Evolutionary conservation across 2,888 invertebrate genomes (phyloP), one percentile per base, ranked within the genome.

Genomic region (Yponomeuta evonymella): DNA sequence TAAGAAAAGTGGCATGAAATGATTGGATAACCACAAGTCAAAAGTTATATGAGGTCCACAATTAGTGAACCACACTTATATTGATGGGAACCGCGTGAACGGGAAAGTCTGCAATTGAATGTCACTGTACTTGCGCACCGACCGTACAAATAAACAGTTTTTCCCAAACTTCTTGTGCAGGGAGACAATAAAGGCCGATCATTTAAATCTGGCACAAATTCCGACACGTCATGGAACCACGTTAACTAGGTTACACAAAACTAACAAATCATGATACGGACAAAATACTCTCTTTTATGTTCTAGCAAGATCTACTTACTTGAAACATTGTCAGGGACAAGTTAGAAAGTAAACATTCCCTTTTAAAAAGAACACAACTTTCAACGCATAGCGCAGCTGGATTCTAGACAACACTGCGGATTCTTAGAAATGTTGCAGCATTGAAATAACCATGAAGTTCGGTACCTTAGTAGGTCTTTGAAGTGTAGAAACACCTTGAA

Each of bases 131-230:
- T 58, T 58, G 51, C 51, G 12, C 69, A 71, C 67, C 64, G 69
- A 62, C 33, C 71, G 71, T 70, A 72, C 71, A 72, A 75, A 76
- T 73, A 75, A 72, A 73, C 73, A 79, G 78, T 82, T 84, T 84
- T 84, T 83, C 79, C 79, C 74, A 73, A 80, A 79, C 75, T 83
- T 85, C 81, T 84, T 81, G 77, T 78, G 74, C 73, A 79, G 51
- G 78, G 78, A 79, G 79, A 79, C 78, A 79, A 78, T 77, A 80
- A 81, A 83, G 81, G 81, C 77, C 80, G 83, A 82, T 82, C 83
- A 83, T 83, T 85, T 78, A 84, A 88, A 88, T 86, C 82, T 86
- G 81, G 84, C 83, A 82, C 86, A 81, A 84, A 88, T 89, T 83
- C 86, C 86, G 78, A 81, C 78, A 82, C 87, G 85, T 85, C 83